Evolutionary conservation across 2,113 vertebrate species (phyloP).

Genomic region (Coreoperca whiteheadi): DNA sequence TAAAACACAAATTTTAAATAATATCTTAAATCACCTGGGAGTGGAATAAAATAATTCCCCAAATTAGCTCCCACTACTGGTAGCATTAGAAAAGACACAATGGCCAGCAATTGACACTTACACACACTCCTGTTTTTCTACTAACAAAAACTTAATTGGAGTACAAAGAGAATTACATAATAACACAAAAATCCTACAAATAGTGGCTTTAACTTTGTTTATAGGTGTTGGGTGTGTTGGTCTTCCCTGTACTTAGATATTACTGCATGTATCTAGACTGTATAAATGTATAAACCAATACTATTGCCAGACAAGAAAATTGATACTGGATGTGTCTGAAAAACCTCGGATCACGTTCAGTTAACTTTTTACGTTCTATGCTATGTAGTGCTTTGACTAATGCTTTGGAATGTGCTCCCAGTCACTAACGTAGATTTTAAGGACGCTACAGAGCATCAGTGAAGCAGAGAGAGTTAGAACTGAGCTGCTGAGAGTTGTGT

Average conservation of each 20-base stretch:
- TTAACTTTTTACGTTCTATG: too few species aligned
- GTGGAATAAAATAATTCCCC: not conserved
- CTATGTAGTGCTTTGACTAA: constrained; percentile 12
- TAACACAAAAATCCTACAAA: not conserved
- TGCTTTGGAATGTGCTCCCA: constrained; percentile 18
- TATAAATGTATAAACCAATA: not conserved
- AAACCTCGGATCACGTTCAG: too few species aligned
- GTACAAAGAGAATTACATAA: not conserved
- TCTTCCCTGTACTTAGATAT: not conserved
- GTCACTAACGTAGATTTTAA: constrained; percentile 20
- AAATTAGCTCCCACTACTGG: too few species aligned
- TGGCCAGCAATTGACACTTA: too few species aligned
- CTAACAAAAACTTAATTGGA: not conserved
- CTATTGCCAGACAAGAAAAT: too few species aligned
- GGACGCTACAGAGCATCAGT: constrained; percentile 31
- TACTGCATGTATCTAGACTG: not conserved
- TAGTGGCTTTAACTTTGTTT: not conserved
- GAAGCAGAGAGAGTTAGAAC: constrained; percentile 33
- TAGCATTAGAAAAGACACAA: too few species aligned
- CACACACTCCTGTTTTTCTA: too few species aligned
- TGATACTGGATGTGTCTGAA: too few species aligned
- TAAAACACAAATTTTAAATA: too few species aligned
- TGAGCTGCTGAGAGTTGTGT: constrained; percentile 48
- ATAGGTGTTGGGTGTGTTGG: not conserved
- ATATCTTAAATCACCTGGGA: too few species aligned